Evolutionary conservation across 2,888 invertebrate genomes (phyloP).

Genomic region (Epirrhoe tristata): DNA sequence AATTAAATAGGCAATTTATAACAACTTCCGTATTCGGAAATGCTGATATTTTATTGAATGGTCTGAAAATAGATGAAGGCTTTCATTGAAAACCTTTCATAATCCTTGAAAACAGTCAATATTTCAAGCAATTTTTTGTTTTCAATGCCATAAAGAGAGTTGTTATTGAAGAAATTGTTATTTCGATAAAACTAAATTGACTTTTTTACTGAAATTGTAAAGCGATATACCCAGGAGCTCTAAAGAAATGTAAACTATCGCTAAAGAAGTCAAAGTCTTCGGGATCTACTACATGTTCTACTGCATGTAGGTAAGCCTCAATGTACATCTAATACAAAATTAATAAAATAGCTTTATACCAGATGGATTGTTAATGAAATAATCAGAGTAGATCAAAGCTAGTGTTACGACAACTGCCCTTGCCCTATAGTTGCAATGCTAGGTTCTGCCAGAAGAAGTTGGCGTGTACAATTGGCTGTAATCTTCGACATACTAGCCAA

Average conservation of each 20-base stretch:
- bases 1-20: conserved; percentile 31
- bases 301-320: too few species aligned
- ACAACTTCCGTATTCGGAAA: conserved; percentile 24
- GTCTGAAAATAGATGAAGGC: conserved; percentile 5
- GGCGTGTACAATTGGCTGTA: conserved; percentile 70
- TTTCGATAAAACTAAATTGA: neutral
- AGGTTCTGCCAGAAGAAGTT: conserved; percentile 73
- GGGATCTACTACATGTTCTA: too few species aligned
- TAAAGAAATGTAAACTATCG: too few species aligned
- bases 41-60: conserved; percentile 17
- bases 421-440: conserved; percentile 59
- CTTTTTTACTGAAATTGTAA: neutral
- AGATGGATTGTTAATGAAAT: conserved; percentile 37
- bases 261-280: too few species aligned
- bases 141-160: neutral
- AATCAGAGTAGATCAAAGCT: conserved; percentile 27
- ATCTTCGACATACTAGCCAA: conserved; percentile 63
- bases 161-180: too few species aligned
- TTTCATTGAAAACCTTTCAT: neutral
- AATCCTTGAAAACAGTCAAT: conserved; percentile 3
- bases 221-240: neutral
- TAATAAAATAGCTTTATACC: neutral
- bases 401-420: conserved; percentile 44
- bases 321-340: neutral
- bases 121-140: neutral